These are phyloP conservation scores for Hydrophis major DNA, from an alignment of 2,797 vertebrate species.

Conservation along the genomic window DNA sequence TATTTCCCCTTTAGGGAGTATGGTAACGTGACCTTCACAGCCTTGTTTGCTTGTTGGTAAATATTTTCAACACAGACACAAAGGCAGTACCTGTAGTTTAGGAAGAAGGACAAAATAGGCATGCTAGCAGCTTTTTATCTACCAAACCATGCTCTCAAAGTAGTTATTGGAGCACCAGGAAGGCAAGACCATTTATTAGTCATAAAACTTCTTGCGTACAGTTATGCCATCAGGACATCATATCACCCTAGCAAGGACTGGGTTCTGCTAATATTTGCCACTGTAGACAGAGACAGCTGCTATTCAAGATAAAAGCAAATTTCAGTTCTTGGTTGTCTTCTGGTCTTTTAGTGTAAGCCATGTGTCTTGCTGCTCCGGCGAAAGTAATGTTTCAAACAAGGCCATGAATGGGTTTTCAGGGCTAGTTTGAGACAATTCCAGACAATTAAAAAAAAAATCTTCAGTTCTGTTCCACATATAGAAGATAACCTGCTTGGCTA, in stretches of 20 bases:
- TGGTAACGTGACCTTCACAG: not conserved
- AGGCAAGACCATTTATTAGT: not conserved
- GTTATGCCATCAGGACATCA: not conserved
- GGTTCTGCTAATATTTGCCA: not conserved
- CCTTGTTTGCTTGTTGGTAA: not conserved
- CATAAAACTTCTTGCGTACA: not conserved
- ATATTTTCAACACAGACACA: not conserved
- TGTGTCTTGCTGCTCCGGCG: not conserved
- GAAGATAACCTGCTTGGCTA: not conserved
- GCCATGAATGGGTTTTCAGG: not conserved
- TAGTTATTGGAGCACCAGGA: not conserved
- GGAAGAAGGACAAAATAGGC: not conserved
- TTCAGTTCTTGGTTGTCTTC: not conserved
- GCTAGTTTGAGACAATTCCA: not conserved
- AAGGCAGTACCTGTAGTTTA: not conserved
- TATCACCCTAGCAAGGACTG: not conserved
- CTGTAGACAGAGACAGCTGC: not conserved
- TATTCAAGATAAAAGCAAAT: not conserved
- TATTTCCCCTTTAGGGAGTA: not conserved
- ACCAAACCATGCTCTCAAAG: not conserved
- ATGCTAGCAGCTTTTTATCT: not conserved
- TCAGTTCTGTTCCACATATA: not conserved
- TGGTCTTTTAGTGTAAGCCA: not conserved
- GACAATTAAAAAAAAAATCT: not conserved
- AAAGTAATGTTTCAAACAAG: not conserved